These are phyloP conservation scores for Bos javanicus DNA, from an alignment of 2,113 vertebrate genomes.

Conservation along the genomic window DNA sequence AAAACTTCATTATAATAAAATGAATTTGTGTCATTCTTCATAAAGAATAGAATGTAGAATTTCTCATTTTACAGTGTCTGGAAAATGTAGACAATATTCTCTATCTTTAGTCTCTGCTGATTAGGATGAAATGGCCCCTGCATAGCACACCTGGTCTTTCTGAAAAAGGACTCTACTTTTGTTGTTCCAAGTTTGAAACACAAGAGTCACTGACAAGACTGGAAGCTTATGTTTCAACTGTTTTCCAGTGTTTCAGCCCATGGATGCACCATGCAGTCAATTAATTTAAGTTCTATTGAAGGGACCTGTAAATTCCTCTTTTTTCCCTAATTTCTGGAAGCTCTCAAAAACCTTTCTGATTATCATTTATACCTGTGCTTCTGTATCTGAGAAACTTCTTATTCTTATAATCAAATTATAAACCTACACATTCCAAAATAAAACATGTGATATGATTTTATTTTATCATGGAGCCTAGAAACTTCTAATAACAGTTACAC, in stretches of 20 bases:
- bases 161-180: background rate
- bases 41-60: background rate
- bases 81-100: background rate
- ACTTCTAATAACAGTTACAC: background rate
- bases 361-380: background rate
- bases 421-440: background rate
- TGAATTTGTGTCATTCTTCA: background rate
- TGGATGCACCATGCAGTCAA: background rate
- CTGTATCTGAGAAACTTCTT: background rate
- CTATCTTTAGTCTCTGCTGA: background rate
- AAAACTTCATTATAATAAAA: background rate
- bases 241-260: background rate
- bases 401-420: background rate
- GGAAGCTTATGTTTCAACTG: background rate
- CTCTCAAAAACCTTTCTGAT: background rate
- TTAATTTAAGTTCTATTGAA: background rate
- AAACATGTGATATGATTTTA: background rate
- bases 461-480: background rate
- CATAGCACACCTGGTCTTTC: background rate
- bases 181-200: background rate
- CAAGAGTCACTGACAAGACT: background rate
- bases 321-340: background rate
- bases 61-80: background rate
- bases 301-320: background rate
- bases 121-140: background rate